These are phyloP conservation scores for Yoshiicerus persimilis DNA, from an alignment of 1,140 invertebrate genomes.

Conservation along the genomic window DNA sequence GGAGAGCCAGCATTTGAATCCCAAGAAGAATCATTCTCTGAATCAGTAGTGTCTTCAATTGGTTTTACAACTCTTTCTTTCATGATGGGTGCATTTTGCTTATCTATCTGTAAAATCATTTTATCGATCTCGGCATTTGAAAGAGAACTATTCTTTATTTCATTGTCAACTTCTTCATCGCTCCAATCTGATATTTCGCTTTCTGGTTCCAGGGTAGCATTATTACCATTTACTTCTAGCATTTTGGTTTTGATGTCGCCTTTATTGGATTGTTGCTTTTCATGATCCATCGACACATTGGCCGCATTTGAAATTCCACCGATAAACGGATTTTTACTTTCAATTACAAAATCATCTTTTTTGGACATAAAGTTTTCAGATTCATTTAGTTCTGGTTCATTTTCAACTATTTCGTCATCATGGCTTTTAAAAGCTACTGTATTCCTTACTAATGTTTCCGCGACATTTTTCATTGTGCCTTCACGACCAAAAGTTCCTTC, in stretches of 20 bases:
- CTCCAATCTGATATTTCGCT: not conserved
- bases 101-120: not conserved
- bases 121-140: not conserved
- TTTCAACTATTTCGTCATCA: not conserved
- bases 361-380: not conserved
- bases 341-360: not conserved
- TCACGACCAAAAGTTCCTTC: not conserved
- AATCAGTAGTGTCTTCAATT: not conserved
- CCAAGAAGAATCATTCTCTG: not conserved
- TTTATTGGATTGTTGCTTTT: not conserved
- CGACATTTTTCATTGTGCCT: not conserved
- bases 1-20: not conserved
- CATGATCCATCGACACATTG: not conserved
- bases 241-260: not conserved
- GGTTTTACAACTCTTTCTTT: not conserved
- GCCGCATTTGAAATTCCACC: not conserved
- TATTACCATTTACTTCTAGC: not conserved
- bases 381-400: no score
- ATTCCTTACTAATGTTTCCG: not conserved
- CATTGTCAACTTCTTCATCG: not conserved
- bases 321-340: not conserved
- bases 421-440: not conserved
- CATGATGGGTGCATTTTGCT: not conserved
- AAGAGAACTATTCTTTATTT: not conserved
- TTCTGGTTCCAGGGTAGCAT: not conserved